Evolutionary conservation across 2,888 invertebrate species (phyloP).

Genomic region (Rotaria sp.): DNA sequence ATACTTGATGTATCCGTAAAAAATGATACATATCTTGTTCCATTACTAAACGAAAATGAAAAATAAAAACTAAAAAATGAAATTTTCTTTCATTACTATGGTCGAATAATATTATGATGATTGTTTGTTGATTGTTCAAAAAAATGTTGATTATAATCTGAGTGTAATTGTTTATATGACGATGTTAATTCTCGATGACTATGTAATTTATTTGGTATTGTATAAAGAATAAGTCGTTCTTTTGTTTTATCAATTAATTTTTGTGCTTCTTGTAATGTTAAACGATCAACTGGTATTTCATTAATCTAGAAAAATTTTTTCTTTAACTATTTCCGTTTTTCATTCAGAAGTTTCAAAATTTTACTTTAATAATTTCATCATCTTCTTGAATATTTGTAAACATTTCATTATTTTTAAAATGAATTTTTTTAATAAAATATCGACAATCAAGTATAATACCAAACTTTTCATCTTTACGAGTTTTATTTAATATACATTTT

Average conservation of each 20-base stretch:
- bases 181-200: background rate
- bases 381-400: background rate
- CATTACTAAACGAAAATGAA: background rate
- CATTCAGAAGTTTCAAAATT: background rate
- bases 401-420: background rate
- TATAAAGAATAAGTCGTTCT: background rate
- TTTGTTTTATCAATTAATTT: background rate
- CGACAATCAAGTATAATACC: slow-evolving; percentile 89
- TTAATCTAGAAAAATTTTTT: background rate
- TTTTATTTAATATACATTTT: slow-evolving; percentile 27
- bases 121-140: background rate
- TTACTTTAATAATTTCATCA: slow-evolving; percentile 17
- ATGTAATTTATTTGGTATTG: background rate
- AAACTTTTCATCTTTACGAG: slow-evolving; percentile 60
- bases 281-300: background rate
- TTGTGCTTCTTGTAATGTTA: background rate
- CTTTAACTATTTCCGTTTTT: background rate
- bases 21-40: slow-evolving; percentile 14
- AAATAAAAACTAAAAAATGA: background rate
- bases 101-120: background rate
- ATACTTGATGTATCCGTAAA: slow-evolving; percentile 51
- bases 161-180: background rate
- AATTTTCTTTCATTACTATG: background rate
- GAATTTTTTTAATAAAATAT: slow-evolving; percentile 85
- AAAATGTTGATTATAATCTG: background rate